Conservation (phyloP, 2,888 invertebrate genomes). For the Papilio gigon region DNA sequence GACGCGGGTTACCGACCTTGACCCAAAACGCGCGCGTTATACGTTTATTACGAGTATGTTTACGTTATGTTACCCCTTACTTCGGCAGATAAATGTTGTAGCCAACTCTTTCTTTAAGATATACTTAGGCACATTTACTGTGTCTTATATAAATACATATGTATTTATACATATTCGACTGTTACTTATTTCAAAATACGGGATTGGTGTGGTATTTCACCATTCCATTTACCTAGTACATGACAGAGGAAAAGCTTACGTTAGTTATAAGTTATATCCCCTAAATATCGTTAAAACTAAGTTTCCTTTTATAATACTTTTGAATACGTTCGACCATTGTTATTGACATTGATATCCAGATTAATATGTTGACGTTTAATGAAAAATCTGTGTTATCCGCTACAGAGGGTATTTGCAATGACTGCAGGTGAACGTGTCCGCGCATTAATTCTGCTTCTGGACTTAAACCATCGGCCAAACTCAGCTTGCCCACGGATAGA, state of each 20-base stretch:
- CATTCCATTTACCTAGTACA: too few species aligned
- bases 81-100: conserved; percentile 10
- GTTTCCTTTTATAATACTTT: too few species aligned
- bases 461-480: conserved; percentile 12
- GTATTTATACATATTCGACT: too few species aligned
- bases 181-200: background rate
- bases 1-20: conserved; percentile 37
- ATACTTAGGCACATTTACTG: too few species aligned
- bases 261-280: too few species aligned
- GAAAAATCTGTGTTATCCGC: conserved; percentile 4
- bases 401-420: conserved; percentile 10
- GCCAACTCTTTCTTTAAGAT: background rate
- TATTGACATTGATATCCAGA: background rate
- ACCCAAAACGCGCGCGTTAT: conserved; percentile 22
- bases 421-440: conserved; percentile 23
- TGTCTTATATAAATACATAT: too few species aligned
- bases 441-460: conserved; percentile 15
- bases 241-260: too few species aligned
- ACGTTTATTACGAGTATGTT: conserved; percentile 27
- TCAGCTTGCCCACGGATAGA: conserved; percentile 9
- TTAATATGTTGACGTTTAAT: background rate
- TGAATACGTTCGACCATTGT: too few species aligned
- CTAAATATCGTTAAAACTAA: too few species aligned
- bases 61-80: conserved; percentile 21
- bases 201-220: too few species aligned